Percentiles rank a stretch among this genome's conserved stretches.
Evolutionary conservation across 2,888 invertebrate species (phyloP).

Genomic region (Rhagonycha fulva): DNA sequence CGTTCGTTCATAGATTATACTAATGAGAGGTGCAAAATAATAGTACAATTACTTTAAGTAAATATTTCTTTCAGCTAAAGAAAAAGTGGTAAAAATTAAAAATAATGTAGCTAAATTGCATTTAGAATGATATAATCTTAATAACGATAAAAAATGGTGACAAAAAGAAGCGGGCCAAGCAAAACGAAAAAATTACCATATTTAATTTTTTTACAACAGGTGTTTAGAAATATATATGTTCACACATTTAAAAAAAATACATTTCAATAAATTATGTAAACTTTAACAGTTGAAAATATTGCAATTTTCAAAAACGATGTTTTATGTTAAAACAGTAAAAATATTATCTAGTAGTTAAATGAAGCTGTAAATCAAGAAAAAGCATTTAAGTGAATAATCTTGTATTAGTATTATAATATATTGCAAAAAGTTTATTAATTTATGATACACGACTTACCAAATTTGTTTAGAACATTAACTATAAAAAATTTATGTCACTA

Average conservation of each 20-base stretch:
- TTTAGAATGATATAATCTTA: too few species aligned
- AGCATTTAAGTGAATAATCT: neutral
- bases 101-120: too few species aligned
- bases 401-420: neutral
- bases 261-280: neutral
- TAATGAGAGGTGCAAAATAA: too few species aligned
- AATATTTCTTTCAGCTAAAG: too few species aligned
- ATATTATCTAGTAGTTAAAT: neutral
- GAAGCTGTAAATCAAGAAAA: neutral
- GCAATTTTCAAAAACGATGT: neutral
- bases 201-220: neutral
- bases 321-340: neutral
- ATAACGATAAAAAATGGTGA: neutral
- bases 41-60: too few species aligned
- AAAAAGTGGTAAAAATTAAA: too few species aligned
- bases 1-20: too few species aligned
- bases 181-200: neutral
- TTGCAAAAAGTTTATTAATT: neutral
- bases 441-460: neutral
- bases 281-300: neutral
- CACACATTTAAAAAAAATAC: neutral
- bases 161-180: neutral
- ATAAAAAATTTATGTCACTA: slow-evolving; percentile 3
- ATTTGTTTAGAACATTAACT: neutral
- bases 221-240: neutral